Evolutionary conservation across 2,797 vertebrate species (phyloP).

Genomic region (Apogon hyalosoma): DNA sequence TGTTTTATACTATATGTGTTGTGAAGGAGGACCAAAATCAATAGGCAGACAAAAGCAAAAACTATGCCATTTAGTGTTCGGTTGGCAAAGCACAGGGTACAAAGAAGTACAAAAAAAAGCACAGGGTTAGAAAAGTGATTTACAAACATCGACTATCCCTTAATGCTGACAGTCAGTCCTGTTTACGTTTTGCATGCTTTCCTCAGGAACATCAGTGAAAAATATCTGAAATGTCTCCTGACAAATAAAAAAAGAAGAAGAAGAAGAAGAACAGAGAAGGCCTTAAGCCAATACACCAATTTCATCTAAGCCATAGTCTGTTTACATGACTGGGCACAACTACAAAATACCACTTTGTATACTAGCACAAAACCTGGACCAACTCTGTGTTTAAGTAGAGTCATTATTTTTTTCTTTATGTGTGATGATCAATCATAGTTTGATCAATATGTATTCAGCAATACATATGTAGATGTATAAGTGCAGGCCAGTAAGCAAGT

Average conservation of each 20-base stretch:
- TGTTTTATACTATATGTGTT: conserved; percentile 87
- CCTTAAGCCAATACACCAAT: conserved; percentile 79
- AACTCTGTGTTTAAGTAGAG: conserved; percentile 79
- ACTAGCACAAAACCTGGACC: conserved; percentile 78
- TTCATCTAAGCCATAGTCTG: conserved; percentile 76
- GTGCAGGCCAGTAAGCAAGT: conserved; percentile 73
- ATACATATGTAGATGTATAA: conserved; percentile 81
- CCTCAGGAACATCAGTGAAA: conserved; percentile 84
- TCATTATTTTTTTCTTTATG: conserved; percentile 68
- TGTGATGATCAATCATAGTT: conserved; percentile 78
- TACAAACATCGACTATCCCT: conserved; percentile 77
- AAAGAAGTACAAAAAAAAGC: conserved; percentile 72
- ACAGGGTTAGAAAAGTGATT: conserved; percentile 79
- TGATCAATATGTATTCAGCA: conserved; percentile 82
- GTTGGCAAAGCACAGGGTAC: conserved; percentile 86
- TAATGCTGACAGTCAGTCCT: conserved; percentile 83
- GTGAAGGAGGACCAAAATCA: conserved; percentile 88
- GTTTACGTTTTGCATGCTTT: conserved; percentile 86
- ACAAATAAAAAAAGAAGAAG: conserved; percentile 54
- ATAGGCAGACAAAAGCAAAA: conserved; percentile 86
- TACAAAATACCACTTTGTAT: conserved; percentile 73
- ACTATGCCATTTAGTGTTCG: conserved; percentile 81
- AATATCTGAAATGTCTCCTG: conserved; percentile 77
- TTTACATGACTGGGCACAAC: conserved; percentile 76
- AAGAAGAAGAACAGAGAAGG: conserved; percentile 68